Evolutionary conservation across 2,113 vertebrate genomes (phyloP).

Genomic region (Mustelus asterias): DNA sequence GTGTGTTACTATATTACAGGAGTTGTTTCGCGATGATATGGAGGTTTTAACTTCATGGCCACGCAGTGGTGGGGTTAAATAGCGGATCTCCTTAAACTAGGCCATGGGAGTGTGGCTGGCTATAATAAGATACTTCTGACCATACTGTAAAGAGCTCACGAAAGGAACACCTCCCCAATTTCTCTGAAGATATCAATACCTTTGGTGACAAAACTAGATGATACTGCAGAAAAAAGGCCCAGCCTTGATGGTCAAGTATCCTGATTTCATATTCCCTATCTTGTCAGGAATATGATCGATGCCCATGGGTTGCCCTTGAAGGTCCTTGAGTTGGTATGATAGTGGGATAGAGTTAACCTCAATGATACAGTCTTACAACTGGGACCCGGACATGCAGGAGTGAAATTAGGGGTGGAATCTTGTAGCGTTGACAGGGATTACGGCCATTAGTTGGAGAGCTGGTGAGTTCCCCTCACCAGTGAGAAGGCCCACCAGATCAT

Average conservation of each 20-base stretch:
- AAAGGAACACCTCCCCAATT: not conserved
- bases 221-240: not conserved
- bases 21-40: not conserved
- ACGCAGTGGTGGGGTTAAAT: too few relatives aligned
- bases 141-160: not conserved
- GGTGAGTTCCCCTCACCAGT: too few relatives aligned
- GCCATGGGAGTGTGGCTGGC: too few relatives aligned
- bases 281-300: not conserved
- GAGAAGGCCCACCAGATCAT: too few relatives aligned
- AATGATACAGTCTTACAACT: not conserved
- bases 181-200: not conserved
- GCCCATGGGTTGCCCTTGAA: not conserved
- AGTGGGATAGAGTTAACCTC: not conserved
- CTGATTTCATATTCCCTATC: not conserved
- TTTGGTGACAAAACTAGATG: not conserved
- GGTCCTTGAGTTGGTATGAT: not conserved
- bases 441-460: too few relatives aligned
- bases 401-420: not conserved
- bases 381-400: not conserved
- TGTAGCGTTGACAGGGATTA: too few relatives aligned
- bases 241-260: too few relatives aligned
- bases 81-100: not conserved
- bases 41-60: not conserved
- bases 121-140: not conserved
- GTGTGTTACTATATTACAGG: too few relatives aligned